phyloP scores from a whole-genome alignment of 2,888 invertebrate genomes.

The Acronicta aceris region DNA sequence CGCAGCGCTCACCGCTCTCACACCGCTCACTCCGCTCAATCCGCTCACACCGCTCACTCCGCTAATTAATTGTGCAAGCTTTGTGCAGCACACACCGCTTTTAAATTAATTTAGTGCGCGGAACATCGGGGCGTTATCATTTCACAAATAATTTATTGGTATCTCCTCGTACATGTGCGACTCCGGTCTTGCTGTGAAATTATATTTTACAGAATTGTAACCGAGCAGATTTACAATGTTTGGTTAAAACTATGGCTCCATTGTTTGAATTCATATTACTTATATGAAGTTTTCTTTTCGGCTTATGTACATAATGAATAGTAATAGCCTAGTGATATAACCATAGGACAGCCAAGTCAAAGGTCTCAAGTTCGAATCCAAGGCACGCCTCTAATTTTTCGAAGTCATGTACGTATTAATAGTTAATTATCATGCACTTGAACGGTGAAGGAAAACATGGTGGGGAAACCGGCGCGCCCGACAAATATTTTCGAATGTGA shows the following conservation, averaged over 20 bases:
- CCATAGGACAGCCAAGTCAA: no score
- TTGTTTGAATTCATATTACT: no score
- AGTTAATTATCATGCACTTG: no score
- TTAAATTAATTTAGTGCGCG: constrained; percentile 40
- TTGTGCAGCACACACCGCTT: constrained; percentile 14
- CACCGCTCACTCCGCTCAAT: constrained; percentile 3
- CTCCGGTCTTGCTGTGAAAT: neutral
- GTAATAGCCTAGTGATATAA: no score
- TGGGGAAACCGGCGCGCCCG: no score
- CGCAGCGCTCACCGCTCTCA: neutral
- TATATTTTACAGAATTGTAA: constrained; percentile 11
- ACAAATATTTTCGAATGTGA: no score
- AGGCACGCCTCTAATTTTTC: no score
- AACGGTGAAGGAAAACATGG: no score
- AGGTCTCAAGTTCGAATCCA: no score
- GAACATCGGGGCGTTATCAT: constrained; percentile 40
- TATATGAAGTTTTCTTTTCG: no score
- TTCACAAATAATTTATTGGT: constrained; percentile 36
- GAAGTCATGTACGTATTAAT: no score
- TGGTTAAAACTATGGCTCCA: no score
- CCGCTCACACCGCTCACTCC: constrained; percentile 14
- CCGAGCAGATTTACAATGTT: neutral
- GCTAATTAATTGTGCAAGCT: constrained; percentile 31
- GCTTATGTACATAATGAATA: constrained; percentile 4
- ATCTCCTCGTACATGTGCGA: constrained; percentile 16